Evolutionary conservation across 2,797 vertebrate species (phyloP), one percentile per base, ranked within the genome.

Genomic region (Lophotriccus pileatus): DNA sequence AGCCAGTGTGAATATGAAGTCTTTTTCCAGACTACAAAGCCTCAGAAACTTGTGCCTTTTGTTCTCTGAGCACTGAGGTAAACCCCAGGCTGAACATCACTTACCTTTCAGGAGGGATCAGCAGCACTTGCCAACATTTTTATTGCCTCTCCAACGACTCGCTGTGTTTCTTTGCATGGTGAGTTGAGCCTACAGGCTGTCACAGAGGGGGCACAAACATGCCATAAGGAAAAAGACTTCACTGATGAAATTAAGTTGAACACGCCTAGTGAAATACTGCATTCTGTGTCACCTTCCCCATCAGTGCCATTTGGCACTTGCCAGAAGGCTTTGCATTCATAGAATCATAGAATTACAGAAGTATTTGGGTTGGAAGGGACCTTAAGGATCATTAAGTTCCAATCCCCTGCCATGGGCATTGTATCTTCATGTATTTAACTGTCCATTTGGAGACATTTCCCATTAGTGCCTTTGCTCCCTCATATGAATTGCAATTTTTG

Each of bases 1-100:
- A 72, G 53, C 7, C 64, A 21, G 27, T 0, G 0, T 18, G 56
- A 46, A 14, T 17, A 79, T 9, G 27, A 53, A 32, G 5, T 6
- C 8, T 25, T 70, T 12, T 43, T 77, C 12, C 17, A 19, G 34
- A 5, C 10, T 77, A 81, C 17, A 41, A 37, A 6, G 37, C 44
- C n/a, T 6, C 56, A 55, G 36, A 8, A 41, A 18, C 12, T 56
- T 3, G 10, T 20, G 34, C 23, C 17, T 55, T n/a, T 8, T 18
- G 32, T 84, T 16, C 39, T 56, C 41, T 23, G 32, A 30, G 66
- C 19, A 1, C 34, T 1, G 39, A 36, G 44, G 2, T 32, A 25
- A 34, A 18, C 1, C 0, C 37, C 37, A 14, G 44, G 18, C 37
- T 69, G 78, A 46, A 2, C 46, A 10, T 24, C 10, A 0, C 12